Evolutionary conservation across 2,113 vertebrate genomes (phyloP).

Genomic region (Enhydra lutris): DNA sequence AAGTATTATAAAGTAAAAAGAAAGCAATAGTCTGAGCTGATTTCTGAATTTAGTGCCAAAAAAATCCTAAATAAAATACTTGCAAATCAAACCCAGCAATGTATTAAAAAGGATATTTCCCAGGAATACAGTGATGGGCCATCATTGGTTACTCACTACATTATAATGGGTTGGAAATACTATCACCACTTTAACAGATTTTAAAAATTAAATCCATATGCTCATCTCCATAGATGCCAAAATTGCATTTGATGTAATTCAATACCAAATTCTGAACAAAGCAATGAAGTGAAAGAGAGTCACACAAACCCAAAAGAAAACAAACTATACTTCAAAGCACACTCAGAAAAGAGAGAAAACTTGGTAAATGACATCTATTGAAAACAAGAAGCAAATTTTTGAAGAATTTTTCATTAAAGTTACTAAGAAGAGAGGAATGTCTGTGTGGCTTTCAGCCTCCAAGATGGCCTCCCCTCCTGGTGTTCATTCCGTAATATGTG

Average conservation of each 20-base stretch:
- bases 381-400: background rate
- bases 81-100: background rate
- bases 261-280: background rate
- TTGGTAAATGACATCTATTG: background rate
- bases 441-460: background rate
- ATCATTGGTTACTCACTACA: background rate
- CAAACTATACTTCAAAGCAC: background rate
- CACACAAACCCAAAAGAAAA: background rate
- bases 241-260: constrained; percentile 11
- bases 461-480: too few relatives aligned
- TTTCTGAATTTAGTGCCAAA: background rate
- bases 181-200: background rate
- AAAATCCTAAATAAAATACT: background rate
- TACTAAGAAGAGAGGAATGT: background rate
- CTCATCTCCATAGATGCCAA: background rate
- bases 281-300: background rate
- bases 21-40: background rate
- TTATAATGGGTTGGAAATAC: background rate
- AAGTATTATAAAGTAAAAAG: background rate
- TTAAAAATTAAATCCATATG: background rate
- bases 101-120: background rate
- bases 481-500: background rate
- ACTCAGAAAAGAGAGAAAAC: background rate
- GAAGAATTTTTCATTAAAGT: background rate
- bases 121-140: background rate